A percentile compares a stretch with the other conserved stretches of the same genome.
phyloP scores from a whole-genome alignment of 2,888 invertebrate genomes.

The Holacanthella duospinosa region DNA sequence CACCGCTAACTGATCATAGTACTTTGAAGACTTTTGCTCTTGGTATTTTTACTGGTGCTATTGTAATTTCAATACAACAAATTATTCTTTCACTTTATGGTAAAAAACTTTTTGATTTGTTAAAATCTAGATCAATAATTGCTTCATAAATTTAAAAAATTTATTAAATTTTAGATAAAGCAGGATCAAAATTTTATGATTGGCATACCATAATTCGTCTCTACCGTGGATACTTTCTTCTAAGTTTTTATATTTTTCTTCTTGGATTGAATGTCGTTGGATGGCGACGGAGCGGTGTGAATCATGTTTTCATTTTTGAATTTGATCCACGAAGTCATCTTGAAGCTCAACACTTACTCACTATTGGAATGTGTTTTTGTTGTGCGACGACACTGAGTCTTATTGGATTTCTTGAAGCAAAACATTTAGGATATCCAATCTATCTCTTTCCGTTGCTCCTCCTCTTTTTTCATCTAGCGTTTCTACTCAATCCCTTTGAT shows the following conservation, averaged over 20 bases:
- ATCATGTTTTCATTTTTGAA: constrained; percentile 49
- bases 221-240: constrained; percentile 46
- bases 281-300: constrained; percentile 47
- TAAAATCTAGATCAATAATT: too few species aligned
- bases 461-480: not conserved
- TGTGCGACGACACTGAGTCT: constrained; percentile 28
- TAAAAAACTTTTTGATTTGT: too few species aligned
- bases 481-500: constrained; percentile 9
- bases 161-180: not conserved
- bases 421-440: not conserved
- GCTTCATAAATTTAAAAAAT: not conserved
- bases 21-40: constrained; percentile 28
- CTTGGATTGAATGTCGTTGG: constrained; percentile 48
- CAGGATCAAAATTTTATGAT: not conserved
- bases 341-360: constrained; percentile 41
- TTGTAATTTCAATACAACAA: not conserved
- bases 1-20: constrained; percentile 44
- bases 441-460: constrained; percentile 10
- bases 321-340: constrained; percentile 47
- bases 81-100: not conserved
- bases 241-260: constrained; percentile 44
- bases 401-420: constrained; percentile 5
- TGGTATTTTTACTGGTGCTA: not conserved
- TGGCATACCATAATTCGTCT: constrained; percentile 39
- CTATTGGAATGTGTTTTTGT: not conserved